Evolutionary conservation across 2,797 vertebrate species (phyloP).

Genomic region (Epinephelus awoara): DNA sequence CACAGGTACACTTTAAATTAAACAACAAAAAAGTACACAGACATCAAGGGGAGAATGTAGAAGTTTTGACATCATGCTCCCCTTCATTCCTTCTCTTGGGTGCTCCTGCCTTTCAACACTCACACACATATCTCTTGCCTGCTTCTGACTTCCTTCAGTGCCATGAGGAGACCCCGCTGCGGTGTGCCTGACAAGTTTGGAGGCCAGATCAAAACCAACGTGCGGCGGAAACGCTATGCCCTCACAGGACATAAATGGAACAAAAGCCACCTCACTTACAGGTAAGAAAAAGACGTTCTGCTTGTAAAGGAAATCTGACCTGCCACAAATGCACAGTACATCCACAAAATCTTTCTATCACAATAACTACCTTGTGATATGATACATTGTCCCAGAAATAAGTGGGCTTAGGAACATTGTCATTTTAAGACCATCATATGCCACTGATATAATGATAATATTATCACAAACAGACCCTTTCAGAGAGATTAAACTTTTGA

Average conservation of each 20-base stretch:
- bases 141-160: constrained; percentile 79
- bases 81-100: constrained; percentile 44
- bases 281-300: constrained; percentile 68
- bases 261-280: constrained; percentile 85
- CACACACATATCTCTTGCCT: neutral
- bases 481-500: too few relatives aligned
- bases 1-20: constrained; percentile 27
- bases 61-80: neutral
- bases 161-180: constrained; percentile 94
- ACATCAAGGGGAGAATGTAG: constrained; percentile 13
- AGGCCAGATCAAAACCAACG: constrained; percentile 91
- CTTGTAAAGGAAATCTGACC: neutral
- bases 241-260: constrained; percentile 87
- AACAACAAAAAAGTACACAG: constrained; percentile 20
- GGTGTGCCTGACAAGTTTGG: constrained; percentile 96
- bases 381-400: too few relatives aligned
- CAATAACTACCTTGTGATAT: too few relatives aligned
- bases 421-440: too few relatives aligned
- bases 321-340: neutral
- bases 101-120: constrained; percentile 41
- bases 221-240: constrained; percentile 92
- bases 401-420: too few relatives aligned
- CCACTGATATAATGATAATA: too few relatives aligned
- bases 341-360: neutral
- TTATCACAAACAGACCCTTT: too few relatives aligned